Evolutionary conservation across 2,888 invertebrate species (phyloP), one percentile per base, ranked within the genome.

Genomic region (Microplitis manilae): DNA sequence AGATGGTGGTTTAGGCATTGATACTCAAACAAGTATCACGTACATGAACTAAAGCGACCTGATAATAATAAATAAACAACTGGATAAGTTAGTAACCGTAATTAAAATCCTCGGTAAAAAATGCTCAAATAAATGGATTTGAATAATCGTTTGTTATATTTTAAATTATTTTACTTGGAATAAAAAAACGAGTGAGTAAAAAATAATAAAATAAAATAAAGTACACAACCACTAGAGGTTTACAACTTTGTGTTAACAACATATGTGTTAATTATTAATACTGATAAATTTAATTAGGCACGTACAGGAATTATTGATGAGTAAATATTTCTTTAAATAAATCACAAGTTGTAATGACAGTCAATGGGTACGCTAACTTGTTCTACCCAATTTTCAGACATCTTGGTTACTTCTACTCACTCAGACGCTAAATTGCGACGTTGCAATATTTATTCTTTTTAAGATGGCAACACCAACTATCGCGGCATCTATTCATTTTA

Each of bases 331-430:
- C 5, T 17, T 59, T 50, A 65, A 50, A 73, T 9, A 39, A 74
- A 77, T 71, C 75, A 76, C 76, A 69, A 41, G 69, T 77, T 80
- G 81, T 50, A 77, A 79, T 78, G 80, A 79, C 79, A 81, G 81
- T 71, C 80, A 71, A 79, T 67, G 78, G 78, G 75, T 78, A 82
- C 81, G 83, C 82, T 82, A 79, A 82, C 82, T 73, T 50, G 69
- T 80, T 85, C 83, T 84, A 83, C 84, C 85, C 84, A 86, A 85
- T 83, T 83, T 83, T 85, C 87, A 84, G 88, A 87, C 88, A 87
- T 87, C 83, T 87, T 87, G 85, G 83, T 59, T 68, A 65, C 83
- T 85, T 82, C 81, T 50, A 50, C 50, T 50, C 50, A 50, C 50
- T 50, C 50, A 50, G 86, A 87, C 87, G 86, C 87, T 84, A 77